A percentile compares a stretch with the other conserved stretches of the same genome.
phyloP scores from a whole-genome alignment of 2,888 invertebrate genomes.

The Clunio marinus region DNA sequence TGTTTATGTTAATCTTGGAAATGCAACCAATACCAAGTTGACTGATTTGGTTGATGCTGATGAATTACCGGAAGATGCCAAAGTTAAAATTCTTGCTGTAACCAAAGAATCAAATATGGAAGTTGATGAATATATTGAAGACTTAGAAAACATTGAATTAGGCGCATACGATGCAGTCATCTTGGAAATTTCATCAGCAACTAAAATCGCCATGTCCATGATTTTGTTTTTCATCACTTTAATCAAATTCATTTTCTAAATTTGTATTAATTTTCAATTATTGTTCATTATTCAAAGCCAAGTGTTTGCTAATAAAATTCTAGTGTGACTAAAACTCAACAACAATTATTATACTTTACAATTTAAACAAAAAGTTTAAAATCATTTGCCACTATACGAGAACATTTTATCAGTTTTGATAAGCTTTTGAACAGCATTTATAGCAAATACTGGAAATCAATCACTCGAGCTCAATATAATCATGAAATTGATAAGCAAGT shows the following conservation, averaged over 20 bases:
- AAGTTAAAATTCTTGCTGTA: not conserved
- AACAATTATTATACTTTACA: too few species aligned
- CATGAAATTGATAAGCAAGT: not conserved
- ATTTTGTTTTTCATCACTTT: not conserved
- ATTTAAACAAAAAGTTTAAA: too few species aligned
- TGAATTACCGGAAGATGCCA: not conserved
- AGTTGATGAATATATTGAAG: not conserved
- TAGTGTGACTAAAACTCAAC: too few species aligned
- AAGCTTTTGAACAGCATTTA: too few species aligned
- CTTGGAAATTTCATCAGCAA: not conserved
- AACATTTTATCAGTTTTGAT: too few species aligned
- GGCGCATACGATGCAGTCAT: not conserved
- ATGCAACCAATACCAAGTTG: conserved; percentile 49
- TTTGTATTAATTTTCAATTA: too few species aligned
- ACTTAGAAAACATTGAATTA: not conserved
- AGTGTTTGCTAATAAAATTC: too few species aligned
- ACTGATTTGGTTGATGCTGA: conserved; percentile 45
- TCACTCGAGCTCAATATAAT: too few species aligned
- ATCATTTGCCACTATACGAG: too few species aligned
- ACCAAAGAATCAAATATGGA: not conserved
- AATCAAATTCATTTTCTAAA: not conserved
- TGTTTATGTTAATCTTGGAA: conserved; percentile 53
- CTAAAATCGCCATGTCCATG: not conserved
- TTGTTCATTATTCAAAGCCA: too few species aligned
- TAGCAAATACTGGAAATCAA: too few species aligned